These are phyloP conservation scores for Psittacara wagleri DNA, from an alignment of 2,113 vertebrate species.

Conservation along the genomic window DNA sequence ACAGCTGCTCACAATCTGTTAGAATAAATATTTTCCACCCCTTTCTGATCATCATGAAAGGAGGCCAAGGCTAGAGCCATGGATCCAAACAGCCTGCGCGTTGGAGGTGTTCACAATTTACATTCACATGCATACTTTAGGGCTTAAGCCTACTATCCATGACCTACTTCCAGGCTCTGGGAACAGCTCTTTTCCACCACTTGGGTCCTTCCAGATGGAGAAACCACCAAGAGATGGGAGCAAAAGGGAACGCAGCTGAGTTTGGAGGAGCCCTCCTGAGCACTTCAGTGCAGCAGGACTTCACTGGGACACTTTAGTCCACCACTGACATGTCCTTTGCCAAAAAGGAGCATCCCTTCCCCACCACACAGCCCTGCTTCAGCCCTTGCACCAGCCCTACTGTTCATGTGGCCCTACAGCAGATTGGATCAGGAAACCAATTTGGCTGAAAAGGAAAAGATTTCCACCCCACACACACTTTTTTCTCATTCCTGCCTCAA, in stretches of 20 bases:
- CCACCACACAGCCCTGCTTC: not conserved
- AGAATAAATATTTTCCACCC: conserved; percentile 47
- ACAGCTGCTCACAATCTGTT: conserved; percentile 66
- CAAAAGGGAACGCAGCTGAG: not conserved
- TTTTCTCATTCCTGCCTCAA: not conserved
- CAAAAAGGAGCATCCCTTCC: not conserved
- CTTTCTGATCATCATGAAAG: not conserved
- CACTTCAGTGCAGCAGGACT: not conserved
- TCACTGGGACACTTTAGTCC: not conserved
- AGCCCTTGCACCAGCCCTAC: not conserved
- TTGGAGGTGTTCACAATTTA: not conserved
- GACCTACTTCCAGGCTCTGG: not conserved
- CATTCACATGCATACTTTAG: not conserved
- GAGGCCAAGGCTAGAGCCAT: not conserved
- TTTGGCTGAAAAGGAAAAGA: not conserved
- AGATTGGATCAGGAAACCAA: not conserved
- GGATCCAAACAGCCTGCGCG: not conserved
- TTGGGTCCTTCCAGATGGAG: not conserved
- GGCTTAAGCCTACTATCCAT: not conserved
- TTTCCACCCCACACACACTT: rapidly evolving
- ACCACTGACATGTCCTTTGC: rapidly evolving
- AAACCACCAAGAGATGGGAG: not conserved
- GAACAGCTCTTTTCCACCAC: not conserved
- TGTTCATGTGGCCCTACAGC: not conserved
- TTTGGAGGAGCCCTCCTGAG: not conserved